These are phyloP conservation scores for Enteromius viviparus DNA, from an alignment of 2,797 vertebrate genomes.

Conservation along the genomic window DNA sequence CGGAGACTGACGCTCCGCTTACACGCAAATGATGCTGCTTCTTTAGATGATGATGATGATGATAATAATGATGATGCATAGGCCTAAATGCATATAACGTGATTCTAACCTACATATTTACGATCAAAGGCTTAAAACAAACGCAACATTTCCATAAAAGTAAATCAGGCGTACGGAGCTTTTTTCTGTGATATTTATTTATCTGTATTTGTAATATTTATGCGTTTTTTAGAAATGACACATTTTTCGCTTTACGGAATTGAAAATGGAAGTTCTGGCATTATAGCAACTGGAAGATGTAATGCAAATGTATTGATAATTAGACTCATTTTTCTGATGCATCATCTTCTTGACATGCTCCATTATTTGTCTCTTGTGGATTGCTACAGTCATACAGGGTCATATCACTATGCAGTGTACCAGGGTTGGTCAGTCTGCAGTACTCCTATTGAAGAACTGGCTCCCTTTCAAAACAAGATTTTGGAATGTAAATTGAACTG, in stretches of 20 bases:
- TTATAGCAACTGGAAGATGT: not conserved
- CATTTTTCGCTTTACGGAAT: not conserved
- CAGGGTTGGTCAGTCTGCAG: not conserved
- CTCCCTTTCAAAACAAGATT: not conserved
- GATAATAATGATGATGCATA: conserved; percentile 19
- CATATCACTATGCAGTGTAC: not conserved
- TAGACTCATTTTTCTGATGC: not conserved
- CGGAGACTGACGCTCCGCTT: conserved; percentile 10
- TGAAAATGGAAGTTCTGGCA: not conserved
- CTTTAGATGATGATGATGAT: conserved; percentile 10
- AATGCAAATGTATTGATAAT: not conserved
- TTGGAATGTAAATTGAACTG: not conserved
- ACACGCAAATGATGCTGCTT: conserved; percentile 19
- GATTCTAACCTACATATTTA: not conserved
- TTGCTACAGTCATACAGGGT: not conserved
- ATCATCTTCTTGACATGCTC: conserved; percentile 7
- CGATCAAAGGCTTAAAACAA: not conserved
- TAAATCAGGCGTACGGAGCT: not conserved
- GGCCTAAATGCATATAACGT: not conserved
- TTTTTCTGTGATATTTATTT: not conserved
- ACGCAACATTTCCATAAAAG: not conserved
- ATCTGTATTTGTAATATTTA: not conserved
- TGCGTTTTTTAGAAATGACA: not conserved
- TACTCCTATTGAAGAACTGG: not conserved
- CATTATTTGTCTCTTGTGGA: not conserved